Base-by-base conservation (phyloP, 1,140 invertebrate species). In the Chlorops oryzae region DNA sequence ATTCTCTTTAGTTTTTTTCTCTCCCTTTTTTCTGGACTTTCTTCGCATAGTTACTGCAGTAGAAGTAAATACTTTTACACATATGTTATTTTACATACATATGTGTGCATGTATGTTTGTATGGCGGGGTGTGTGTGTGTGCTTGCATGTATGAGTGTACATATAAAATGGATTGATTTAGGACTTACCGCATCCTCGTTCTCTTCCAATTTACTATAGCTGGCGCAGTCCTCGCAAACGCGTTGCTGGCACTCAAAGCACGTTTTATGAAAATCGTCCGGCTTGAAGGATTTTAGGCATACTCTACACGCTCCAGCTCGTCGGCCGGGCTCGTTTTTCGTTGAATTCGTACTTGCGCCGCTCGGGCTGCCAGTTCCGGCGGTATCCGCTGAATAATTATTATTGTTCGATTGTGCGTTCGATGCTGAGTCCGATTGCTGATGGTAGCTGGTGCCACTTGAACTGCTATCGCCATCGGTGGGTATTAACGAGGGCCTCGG, bases 181-280 rank as follows among this genome's bases (percentile, higher is more conserved):
- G n/a, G n/a, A 74, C 74, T 81, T 76, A 88, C 87, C 73, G 81
- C 79, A 63, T 90, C 87, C 61, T 88, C 83, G 52, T 86, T 82
- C 61, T 88, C 86, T 37, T 85, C 82, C 39, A 83, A 80, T 63
- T 87, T 88, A 52, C 88, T 90, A 72, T 92, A 93, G 28, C 87
- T 90, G 40, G 88, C 88, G 63, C 90, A 93, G 73, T 93, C 90
- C 70, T 93, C 90, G 70, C 90, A 93, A 32, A 93, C 88, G 57
- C 87, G 83, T 61, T 90, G 86, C 61, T 88, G 83, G 73, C 90
- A 93, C 72, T 90, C 88, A 62, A 82, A 84, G 74, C 90, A 93
- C 18, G 83, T 86, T 57, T 86, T 82, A 63, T 83, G 87, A 61
- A 86, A 85, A 66, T 92, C 90, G 41, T 89, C 86, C 0, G 86